Base-by-base conservation (phyloP, 2,113 vertebrate genomes). In the Machaerirhynchus nigripectus region DNA sequence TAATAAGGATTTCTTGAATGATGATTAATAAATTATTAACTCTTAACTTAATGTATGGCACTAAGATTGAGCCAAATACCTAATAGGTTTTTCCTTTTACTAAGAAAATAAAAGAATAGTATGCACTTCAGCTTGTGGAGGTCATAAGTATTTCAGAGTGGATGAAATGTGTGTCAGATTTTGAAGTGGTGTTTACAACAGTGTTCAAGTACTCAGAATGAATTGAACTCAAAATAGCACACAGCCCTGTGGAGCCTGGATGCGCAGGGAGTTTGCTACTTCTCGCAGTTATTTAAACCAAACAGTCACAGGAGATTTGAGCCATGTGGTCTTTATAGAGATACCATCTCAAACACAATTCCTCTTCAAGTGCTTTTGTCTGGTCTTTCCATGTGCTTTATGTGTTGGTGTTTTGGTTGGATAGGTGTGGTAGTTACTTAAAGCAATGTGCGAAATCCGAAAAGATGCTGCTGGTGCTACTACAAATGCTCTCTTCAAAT, bases 1-100 rank as follows among this genome's bases (percentile, higher is more conserved):
- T 71, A 77, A 47, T 78, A 92, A 78, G 49, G 35, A 57, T 95
- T 96, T 78, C 42, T 63, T 67, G 52, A 91, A 70, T 64, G 47
- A 56, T 10, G 22, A 63, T 93, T 86, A 95, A 92, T 96, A 78
- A 90, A 92, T 97, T 89, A 93, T 95, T 93, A 87, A 71, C 19
- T 84, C 52, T 60, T 90, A 68, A 70, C 15, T 59, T 96, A 55
- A 78, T 71, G 33, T 87, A 46, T 75, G 60, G 31, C 39, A n/a
- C n/a, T 50, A 53, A 73, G 42, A 86, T 83, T 70, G 49, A 88
- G 74, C n/a, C 39, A 82, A 78, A 59, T 56, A 33, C 40, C 35
- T 80, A 39, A 39, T 35, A 85, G 61, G 6, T 46, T 88, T 90
- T 90, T 75, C 30, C 9, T 85, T 81, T 77, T 55, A 63, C 35